phyloP scores from a whole-genome alignment of 2,113 vertebrate genomes.

The Pedionomus torquatus region DNA sequence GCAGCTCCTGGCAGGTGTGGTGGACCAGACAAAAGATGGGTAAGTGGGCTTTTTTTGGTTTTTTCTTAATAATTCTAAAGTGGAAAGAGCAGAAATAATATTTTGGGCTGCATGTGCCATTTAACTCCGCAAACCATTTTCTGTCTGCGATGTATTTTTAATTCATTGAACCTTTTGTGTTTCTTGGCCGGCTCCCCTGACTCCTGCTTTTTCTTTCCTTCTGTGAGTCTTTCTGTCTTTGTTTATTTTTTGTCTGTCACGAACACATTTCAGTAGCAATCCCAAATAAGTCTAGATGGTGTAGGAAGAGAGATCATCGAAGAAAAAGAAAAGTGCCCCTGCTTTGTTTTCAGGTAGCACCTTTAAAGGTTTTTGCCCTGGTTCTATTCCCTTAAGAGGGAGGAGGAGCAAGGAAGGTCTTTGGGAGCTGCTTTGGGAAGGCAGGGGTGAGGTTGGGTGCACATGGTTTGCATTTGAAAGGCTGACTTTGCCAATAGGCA shows the following conservation, averaged over 20 bases:
- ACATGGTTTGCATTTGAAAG: constrained; percentile 37
- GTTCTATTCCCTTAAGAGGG: neutral
- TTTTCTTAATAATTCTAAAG: neutral
- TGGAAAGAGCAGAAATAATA: neutral
- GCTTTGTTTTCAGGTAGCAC: neutral
- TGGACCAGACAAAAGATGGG: constrained; percentile 91
- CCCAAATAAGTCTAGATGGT: constrained; percentile 2
- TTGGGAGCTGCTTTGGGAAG: constrained; percentile 10
- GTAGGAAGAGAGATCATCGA: neutral
- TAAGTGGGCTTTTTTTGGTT: constrained; percentile 41
- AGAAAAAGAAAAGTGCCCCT: neutral
- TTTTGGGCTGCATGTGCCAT: neutral
- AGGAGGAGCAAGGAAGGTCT: neutral
- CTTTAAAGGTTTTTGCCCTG: neutral
- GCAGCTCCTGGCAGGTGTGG: constrained; percentile 83
- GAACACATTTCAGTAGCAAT: constrained; percentile 13
- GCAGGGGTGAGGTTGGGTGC: neutral
- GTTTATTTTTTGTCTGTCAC: constrained; percentile 22
- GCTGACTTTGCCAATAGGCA: constrained; percentile 7
- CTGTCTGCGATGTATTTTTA: constrained; percentile 19
- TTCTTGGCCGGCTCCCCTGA: neutral
- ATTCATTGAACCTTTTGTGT: constrained; percentile 1
- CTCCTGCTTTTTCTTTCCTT: constrained; percentile 8
- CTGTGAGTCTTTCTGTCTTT: constrained; percentile 1
- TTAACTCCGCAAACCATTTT: neutral